A percentile compares a stretch with the other conserved stretches of the same genome.
These are phyloP conservation scores for Eupithecia exiguata DNA, from an alignment of 2,888 invertebrate species.

Conservation along the genomic window DNA sequence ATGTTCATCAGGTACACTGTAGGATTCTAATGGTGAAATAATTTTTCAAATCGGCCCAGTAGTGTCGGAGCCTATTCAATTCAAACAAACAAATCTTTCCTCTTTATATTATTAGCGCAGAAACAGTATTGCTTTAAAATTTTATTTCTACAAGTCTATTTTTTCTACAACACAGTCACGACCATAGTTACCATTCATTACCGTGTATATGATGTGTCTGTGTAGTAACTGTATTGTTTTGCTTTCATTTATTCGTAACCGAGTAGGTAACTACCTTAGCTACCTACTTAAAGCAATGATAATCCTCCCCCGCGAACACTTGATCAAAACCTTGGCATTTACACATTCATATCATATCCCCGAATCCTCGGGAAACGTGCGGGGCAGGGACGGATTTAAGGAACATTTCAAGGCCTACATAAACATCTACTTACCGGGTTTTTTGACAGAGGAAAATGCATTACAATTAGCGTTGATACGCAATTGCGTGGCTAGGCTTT, in stretches of 20 bases:
- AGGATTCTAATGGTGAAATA: too few relatives aligned
- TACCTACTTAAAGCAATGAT: slow-evolving; percentile 21
- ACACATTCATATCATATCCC: slow-evolving; percentile 48
- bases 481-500: background rate
- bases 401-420: background rate
- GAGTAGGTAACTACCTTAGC: background rate
- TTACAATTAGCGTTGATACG: background rate
- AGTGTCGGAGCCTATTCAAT: too few relatives aligned
- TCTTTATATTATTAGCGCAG: too few relatives aligned
- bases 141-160: too few relatives aligned
- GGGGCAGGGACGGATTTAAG: slow-evolving; percentile 29
- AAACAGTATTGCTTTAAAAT: too few relatives aligned
- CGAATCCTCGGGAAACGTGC: slow-evolving; percentile 41
- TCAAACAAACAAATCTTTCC: too few relatives aligned
- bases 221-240: background rate
- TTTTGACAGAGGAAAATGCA: background rate
- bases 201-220: background rate
- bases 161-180: background rate
- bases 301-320: slow-evolving; percentile 35
- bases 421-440: background rate
- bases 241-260: slow-evolving; percentile 32
- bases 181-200: background rate
- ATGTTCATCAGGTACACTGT: too few relatives aligned
- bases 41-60: too few relatives aligned
- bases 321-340: slow-evolving; percentile 46